Evolutionary conservation across 1,140 invertebrate species (phyloP).

Genomic region (Drosophila punjabiensis): DNA sequence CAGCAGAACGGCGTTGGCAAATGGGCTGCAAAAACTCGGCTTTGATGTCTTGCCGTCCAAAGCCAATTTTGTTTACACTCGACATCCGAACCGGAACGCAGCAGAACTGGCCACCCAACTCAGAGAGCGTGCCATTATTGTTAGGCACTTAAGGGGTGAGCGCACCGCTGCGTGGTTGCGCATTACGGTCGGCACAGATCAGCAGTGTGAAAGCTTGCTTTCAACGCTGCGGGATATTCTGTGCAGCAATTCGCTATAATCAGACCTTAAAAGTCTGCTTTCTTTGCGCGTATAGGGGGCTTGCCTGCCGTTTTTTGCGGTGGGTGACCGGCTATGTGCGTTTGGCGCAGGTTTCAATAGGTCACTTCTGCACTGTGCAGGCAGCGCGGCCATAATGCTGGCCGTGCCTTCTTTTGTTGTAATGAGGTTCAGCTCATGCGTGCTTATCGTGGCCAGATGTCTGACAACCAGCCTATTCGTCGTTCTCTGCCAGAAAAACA

Average conservation of each 20-base stretch:
- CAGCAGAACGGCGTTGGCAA: accelerated
- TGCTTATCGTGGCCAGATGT: background rate
- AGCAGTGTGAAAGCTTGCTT: background rate
- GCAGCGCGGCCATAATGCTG: too few relatives aligned
- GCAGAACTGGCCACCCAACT: background rate
- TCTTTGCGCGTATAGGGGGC: too few relatives aligned
- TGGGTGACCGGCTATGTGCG: too few relatives aligned
- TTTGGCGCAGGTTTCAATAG: too few relatives aligned
- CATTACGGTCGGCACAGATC: background rate
- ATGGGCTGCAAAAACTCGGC: background rate
- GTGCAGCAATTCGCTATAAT: too few relatives aligned
- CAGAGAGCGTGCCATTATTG: background rate
- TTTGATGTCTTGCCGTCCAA: background rate
- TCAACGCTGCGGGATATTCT: background rate
- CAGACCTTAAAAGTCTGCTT: too few relatives aligned
- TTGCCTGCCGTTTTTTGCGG: too few relatives aligned
- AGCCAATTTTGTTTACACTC: background rate
- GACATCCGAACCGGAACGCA: background rate
- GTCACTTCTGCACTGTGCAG: too few relatives aligned
- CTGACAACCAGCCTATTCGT: background rate
- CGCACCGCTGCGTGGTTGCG: background rate
- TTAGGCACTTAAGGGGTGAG: background rate
- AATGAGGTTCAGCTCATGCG: background rate
- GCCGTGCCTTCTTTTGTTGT: too few relatives aligned
- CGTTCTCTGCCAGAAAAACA: background rate